Base-by-base conservation (phyloP, 64 coral and sea anemone species). In the Dendrophyllia cribrosa region DNA sequence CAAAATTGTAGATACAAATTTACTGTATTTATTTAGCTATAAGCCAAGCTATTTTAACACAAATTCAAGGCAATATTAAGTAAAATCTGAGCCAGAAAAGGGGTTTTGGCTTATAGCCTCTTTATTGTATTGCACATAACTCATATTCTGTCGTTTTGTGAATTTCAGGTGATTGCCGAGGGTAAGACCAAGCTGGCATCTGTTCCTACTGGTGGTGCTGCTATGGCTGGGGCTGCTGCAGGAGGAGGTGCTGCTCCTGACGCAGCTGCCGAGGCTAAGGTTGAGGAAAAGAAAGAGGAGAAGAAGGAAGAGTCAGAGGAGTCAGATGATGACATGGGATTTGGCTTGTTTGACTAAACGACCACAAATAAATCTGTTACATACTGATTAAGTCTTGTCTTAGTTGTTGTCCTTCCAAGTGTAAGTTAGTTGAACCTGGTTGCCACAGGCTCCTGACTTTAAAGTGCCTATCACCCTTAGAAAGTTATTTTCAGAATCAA, bases 301-400 rank as follows among this genome's bases (percentile, higher is more conserved):
- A 96, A 99, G 91, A 95, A 98, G 74, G 93, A 95, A 75, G 68
- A 93, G 20, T 91, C 93, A 11, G 89, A 92, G 47, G 94, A 96
- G 77, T 96, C 94, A 68, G 97, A 99, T 94, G 97, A 99, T 51
- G 97, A 99, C 25, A 96, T 99, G 94, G 97, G 97, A 78, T 99
- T 99, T 85, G 97, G 97, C 75, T 90, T 99, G 58, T 99, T 99
- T 89, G 97, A 99, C 66, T 99, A 94, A 93, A 76, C 9, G 60
- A 51, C 56, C 19, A 66, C 20, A 88, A 76, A 25, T 52, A 81
- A 94, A 94, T 76, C 74, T 76, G 66, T 67, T 77, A 24, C 51
- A 6, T 62, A 6, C 17, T 81, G 14, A 34, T 34, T 34, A 14
- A 69, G 16, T 21, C 16, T 44, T 34, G 22, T 5, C 34, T 34